These are phyloP conservation scores for Hirtodrosophila cameraria DNA, from an alignment of 2,888 invertebrate genomes.

Conservation along the genomic window DNA sequence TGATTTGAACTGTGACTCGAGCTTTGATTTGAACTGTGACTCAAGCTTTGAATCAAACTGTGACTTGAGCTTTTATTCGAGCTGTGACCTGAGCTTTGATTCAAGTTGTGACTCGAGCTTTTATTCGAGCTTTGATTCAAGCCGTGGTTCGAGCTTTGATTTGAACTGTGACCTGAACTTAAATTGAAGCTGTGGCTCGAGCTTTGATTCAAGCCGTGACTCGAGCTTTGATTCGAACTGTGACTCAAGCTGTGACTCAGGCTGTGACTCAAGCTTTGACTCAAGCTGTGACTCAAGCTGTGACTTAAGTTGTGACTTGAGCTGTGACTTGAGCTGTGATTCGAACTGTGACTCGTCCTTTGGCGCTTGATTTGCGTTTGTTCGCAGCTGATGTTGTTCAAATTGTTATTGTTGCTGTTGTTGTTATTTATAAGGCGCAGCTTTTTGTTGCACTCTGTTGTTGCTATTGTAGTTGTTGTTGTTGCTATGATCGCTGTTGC, in stretches of 20 bases:
- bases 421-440: constrained; percentile 26
- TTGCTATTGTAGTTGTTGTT: constrained; percentile 16
- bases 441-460: constrained; percentile 21
- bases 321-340: constrained; percentile 24
- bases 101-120: no score
- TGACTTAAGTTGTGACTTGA: constrained; percentile 22
- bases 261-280: no score
- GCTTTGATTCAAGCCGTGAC: no score
- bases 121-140: no score
- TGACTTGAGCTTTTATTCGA: constrained; percentile 43
- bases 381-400: constrained; percentile 33
- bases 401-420: constrained; percentile 28
- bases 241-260: constrained; percentile 26
- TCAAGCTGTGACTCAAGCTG: constrained; percentile 23
- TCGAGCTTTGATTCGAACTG: constrained; percentile 20
- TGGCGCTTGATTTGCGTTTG: constrained; percentile 33
- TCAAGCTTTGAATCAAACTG: no score
- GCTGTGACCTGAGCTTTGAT: no score
- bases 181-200: no score
- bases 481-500: constrained; percentile 28
- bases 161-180: no score
- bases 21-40: no score
- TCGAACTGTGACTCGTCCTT: constrained; percentile 38
- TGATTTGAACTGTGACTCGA: constrained; percentile 34
- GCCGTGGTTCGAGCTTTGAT: no score